Evolutionary conservation across 2,797 vertebrate species (phyloP).

Genomic region (Monodelphis domestica): DNA sequence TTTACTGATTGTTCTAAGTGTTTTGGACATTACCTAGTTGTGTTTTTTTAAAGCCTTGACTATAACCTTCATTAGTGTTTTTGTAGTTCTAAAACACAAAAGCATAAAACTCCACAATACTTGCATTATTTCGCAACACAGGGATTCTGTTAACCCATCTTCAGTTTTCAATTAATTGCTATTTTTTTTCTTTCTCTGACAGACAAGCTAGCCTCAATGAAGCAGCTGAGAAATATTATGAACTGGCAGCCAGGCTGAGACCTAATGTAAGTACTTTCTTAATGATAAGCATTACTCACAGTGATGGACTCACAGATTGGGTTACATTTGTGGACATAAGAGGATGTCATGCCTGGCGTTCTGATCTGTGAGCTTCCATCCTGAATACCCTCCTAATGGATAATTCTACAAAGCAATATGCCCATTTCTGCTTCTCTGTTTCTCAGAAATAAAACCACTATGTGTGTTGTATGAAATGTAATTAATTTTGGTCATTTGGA

Average conservation of each 20-base stretch:
- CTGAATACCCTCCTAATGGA: slow-evolving; percentile 34
- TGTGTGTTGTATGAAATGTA: neutral
- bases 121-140: neutral
- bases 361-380: slow-evolving; percentile 48
- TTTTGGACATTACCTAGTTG: neutral
- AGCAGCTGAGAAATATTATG: slow-evolving; percentile 96
- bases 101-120: neutral
- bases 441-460: neutral
- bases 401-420: slow-evolving; percentile 32
- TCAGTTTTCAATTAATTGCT: slow-evolving; percentile 41
- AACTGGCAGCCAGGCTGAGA: slow-evolving; percentile 94
- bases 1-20: neutral
- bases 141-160: slow-evolving; percentile 9
- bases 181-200: slow-evolving; percentile 72
- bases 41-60: neutral
- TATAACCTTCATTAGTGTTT: neutral
- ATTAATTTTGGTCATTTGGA: slow-evolving; percentile 20
- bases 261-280: slow-evolving; percentile 93
- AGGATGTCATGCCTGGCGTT: neutral
- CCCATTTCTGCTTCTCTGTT: neutral
- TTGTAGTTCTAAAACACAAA: neutral
- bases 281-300: slow-evolving; percentile 26
- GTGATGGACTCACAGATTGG: neutral
- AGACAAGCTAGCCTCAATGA: slow-evolving; percentile 99
- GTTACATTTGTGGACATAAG: neutral